phyloP scores from a whole-genome alignment of 2,113 vertebrate species.

The Thinocorus orbignyianus region DNA sequence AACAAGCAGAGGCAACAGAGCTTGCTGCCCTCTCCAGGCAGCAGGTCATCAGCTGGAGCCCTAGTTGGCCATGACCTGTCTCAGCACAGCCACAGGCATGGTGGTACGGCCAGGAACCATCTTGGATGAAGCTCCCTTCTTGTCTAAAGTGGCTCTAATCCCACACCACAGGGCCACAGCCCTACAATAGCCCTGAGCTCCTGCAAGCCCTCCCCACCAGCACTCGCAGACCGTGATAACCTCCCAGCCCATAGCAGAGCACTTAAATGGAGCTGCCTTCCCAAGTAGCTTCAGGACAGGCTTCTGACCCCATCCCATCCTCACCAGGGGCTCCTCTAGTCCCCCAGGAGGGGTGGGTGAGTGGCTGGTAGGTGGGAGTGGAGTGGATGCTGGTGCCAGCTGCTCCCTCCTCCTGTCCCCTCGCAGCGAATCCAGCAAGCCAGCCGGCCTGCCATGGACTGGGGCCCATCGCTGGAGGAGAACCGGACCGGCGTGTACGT shows the following conservation, averaged over 20 bases:
- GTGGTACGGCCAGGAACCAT: not conserved
- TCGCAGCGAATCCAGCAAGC: conserved; percentile 77
- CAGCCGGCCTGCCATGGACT: conserved; percentile 78
- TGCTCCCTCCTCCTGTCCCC: not conserved
- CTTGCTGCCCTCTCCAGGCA: not conserved
- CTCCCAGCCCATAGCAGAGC: not conserved
- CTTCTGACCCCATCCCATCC: not conserved
- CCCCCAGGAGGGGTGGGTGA: not conserved
- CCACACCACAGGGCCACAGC: not conserved
- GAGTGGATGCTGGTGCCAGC: not conserved
- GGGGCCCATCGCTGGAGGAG: conserved; percentile 81
- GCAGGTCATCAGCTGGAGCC: not conserved
- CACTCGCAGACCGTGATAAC: not conserved
- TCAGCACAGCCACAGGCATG: not conserved
- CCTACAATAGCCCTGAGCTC: not conserved
- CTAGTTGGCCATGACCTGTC: not conserved
- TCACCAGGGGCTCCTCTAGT: fast-evolving
- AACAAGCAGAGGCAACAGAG: not conserved
- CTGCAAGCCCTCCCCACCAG: not conserved
- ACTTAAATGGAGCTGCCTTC: not conserved
- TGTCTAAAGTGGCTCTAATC: not conserved
- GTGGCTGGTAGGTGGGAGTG: fast-evolving
- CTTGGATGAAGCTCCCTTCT: not conserved
- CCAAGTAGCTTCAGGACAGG: not conserved
- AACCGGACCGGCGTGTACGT: conserved; percentile 80